These are phyloP conservation scores for Bombylius discolor DNA, from an alignment of 2,888 invertebrate genomes.

Conservation along the genomic window DNA sequence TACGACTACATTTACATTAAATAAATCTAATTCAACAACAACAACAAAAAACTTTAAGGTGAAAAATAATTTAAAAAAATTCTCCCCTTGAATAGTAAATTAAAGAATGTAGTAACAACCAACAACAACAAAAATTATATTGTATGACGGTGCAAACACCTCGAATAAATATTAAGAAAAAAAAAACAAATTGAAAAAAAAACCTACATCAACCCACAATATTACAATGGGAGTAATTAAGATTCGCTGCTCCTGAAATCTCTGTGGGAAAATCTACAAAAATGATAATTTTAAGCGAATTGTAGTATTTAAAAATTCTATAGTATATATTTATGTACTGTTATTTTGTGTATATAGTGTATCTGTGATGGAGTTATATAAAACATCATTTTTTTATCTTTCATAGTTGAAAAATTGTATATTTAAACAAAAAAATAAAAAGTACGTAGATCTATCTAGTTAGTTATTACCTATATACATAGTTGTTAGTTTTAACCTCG, in stretches of 20 bases:
- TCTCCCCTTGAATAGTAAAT: background rate
- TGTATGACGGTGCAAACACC: background rate
- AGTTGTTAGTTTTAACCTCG: background rate
- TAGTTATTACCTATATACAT: too few species aligned
- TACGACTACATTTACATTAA: too few species aligned
- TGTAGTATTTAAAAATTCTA: too few species aligned
- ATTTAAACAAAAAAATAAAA: background rate
- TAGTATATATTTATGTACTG: too few species aligned
- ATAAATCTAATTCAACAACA: too few species aligned
- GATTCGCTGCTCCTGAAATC: slow-evolving; percentile 8
- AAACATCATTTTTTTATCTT: background rate
- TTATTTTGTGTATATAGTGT: too few species aligned
- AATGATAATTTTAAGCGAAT: slow-evolving; percentile 5
- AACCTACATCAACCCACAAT: background rate
- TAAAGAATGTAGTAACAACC: background rate
- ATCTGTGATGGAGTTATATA: too few species aligned
- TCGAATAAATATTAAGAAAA: background rate
- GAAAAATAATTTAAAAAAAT: background rate
- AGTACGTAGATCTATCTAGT: too few species aligned
- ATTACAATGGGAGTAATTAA: slow-evolving; percentile 2
- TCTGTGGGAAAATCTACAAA: slow-evolving; percentile 10
- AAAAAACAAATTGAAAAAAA: background rate
- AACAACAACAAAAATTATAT: background rate
- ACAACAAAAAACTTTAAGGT: background rate
- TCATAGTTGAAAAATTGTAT: too few species aligned